A percentile compares a stretch with the other conserved stretches of the same genome.
These are phyloP conservation scores for Mesochorus sp. DNA, from an alignment of 2,888 invertebrate species.

Conservation along the genomic window DNA sequence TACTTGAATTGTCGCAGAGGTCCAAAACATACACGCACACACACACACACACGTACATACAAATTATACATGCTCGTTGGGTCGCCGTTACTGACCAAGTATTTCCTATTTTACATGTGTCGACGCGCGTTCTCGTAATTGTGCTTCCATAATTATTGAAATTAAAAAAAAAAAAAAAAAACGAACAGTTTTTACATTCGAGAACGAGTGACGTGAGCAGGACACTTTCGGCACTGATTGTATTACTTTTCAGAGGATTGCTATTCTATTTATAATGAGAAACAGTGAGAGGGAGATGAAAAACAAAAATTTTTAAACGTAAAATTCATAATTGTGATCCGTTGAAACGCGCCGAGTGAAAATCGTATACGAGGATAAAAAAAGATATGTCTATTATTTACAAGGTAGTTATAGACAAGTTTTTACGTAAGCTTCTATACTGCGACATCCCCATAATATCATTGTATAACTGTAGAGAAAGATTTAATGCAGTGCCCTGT, in stretches of 20 bases:
- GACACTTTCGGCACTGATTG: no score
- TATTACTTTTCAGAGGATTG: no score
- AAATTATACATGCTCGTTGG: not conserved
- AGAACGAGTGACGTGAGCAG: no score
- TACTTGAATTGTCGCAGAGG: conserved; percentile 23
- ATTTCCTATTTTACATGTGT: not conserved
- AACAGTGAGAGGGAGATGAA: not conserved
- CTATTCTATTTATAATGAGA: not conserved
- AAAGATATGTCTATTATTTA: not conserved
- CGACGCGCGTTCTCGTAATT: conserved; percentile 10
- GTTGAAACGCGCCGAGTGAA: not conserved
- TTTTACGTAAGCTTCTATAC: no score
- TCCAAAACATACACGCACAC: not conserved
- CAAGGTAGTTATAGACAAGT: not conserved
- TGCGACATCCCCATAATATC: no score
- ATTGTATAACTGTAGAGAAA: no score
- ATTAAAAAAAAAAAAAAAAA: conserved; percentile 4
- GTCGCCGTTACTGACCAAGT: not conserved
- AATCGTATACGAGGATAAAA: not conserved
- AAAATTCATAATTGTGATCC: not conserved
- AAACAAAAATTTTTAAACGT: not conserved
- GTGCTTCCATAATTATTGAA: not conserved
- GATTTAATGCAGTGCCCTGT: no score
- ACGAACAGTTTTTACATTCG: not conserved
- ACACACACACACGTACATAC: not conserved